Evolutionary conservation across 2,797 vertebrate genomes (phyloP).

Genomic region (Chromis chromis): DNA sequence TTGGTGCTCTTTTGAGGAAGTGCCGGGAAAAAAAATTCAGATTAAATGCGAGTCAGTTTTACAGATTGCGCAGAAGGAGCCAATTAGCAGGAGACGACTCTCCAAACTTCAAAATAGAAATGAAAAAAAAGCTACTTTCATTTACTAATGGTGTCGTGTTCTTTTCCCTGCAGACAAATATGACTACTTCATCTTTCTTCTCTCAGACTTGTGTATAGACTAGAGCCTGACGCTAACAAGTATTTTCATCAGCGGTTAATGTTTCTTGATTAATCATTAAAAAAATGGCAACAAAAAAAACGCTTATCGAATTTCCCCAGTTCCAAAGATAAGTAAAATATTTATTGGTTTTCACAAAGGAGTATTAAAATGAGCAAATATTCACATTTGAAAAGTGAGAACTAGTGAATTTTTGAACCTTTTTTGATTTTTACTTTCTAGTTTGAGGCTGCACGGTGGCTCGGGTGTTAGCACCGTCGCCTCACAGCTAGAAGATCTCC

Average conservation of each 20-base stretch:
- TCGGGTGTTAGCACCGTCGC: too few species aligned
- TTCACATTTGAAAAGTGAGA: not conserved
- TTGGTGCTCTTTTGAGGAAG: slow-evolving; percentile 47
- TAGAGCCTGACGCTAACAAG: not conserved
- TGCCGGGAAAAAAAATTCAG: slow-evolving; percentile 52
- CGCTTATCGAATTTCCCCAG: too few species aligned
- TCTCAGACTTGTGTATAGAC: not conserved
- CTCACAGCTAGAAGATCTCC: too few species aligned
- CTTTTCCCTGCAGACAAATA: slow-evolving; percentile 7
- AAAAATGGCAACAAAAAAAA: not conserved
- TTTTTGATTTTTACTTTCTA: too few species aligned
- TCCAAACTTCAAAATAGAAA: slow-evolving; percentile 23
- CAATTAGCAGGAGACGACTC: slow-evolving; percentile 32
- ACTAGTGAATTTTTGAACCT: not conserved
- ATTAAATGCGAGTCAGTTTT: slow-evolving; percentile 23
- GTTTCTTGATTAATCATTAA: not conserved
- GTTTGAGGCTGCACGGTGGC: too few species aligned
- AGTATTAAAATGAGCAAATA: not conserved
- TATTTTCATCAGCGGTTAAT: not conserved
- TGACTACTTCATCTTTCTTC: not conserved
- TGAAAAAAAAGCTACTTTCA: slow-evolving; percentile 13
- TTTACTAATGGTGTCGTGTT: not conserved
- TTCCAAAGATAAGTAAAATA: too few species aligned
- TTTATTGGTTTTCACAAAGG: not conserved
- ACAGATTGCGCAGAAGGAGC: slow-evolving; percentile 20